A percentile compares a stretch with the other conserved stretches of the same genome.
These are phyloP conservation scores for Yasuhikotakia modesta DNA, from an alignment of 2,797 vertebrate genomes.

Conservation along the genomic window DNA sequence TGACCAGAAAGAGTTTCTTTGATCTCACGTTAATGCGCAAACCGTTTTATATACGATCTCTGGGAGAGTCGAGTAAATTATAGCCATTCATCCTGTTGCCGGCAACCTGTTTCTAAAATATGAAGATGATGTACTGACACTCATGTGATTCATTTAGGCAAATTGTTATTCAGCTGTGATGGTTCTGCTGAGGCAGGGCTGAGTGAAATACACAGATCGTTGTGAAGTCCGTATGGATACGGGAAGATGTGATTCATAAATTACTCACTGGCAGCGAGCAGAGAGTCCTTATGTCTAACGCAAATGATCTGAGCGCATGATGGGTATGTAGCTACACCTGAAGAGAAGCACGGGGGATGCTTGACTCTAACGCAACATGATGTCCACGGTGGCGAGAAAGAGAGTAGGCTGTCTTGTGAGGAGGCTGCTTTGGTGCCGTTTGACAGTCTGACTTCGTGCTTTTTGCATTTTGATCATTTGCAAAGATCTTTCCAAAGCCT, in stretches of 20 bases:
- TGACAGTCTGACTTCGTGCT: neutral
- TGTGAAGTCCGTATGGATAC: neutral
- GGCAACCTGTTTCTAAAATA: slow-evolving; percentile 33
- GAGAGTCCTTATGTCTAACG: slow-evolving; percentile 20
- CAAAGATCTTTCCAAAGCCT: neutral
- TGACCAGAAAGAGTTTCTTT: slow-evolving; percentile 36
- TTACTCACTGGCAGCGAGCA: slow-evolving; percentile 29
- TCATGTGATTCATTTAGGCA: slow-evolving; percentile 14
- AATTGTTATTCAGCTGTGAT: slow-evolving; percentile 28
- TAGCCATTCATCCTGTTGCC: slow-evolving; percentile 12
- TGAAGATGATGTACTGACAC: slow-evolving; percentile 20
- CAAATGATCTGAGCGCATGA: neutral
- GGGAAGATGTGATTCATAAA: slow-evolving; percentile 23
- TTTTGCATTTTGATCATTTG: neutral
- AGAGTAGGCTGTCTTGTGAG: neutral
- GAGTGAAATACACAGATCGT: neutral
- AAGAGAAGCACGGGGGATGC: slow-evolving; percentile 13
- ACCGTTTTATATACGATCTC: neutral
- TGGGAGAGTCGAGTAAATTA: slow-evolving; percentile 21
- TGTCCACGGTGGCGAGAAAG: neutral
- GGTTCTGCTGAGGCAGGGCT: neutral
- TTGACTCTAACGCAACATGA: slow-evolving; percentile 14
- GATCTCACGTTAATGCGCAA: slow-evolving; percentile 32
- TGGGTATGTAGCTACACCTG: slow-evolving; percentile 8
- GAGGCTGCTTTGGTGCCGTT: slow-evolving; percentile 2